A percentile compares a stretch with the other conserved stretches of the same genome.
Evolutionary conservation across 1,140 invertebrate species (phyloP).

Genomic region (Bombus superbus): DNA sequence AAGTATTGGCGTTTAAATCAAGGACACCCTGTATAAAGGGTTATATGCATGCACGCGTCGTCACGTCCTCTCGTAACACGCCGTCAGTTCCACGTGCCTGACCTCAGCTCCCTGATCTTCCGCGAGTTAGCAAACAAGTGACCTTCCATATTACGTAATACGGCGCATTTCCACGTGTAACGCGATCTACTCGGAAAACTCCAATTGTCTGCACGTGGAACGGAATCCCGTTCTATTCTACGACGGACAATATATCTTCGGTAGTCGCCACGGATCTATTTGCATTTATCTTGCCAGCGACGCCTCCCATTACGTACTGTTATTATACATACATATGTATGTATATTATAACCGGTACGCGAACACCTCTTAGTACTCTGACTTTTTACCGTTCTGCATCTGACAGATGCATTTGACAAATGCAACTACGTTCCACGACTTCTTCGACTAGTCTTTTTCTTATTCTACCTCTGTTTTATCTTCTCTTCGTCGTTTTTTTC

Average conservation of each 20-base stretch:
- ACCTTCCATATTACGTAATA: slow-evolving; percentile 26
- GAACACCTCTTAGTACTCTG: background rate
- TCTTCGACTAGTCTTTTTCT: no score
- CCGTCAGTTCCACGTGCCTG: slow-evolving; percentile 34
- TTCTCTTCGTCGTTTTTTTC: background rate
- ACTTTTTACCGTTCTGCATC: background rate
- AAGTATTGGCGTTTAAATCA: no score
- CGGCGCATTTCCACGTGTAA: slow-evolving; percentile 29
- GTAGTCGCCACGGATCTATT: background rate
- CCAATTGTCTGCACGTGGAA: background rate
- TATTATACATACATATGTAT: no score
- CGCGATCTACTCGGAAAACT: slow-evolving; percentile 7
- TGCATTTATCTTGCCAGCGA: background rate
- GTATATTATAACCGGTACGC: background rate
- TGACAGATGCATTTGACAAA: background rate
- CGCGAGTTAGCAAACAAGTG: slow-evolving; percentile 16
- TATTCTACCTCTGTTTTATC: background rate
- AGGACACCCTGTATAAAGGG: no score
- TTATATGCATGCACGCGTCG: no score
- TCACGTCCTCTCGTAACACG: background rate
- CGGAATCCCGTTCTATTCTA: background rate
- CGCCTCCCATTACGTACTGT: background rate
- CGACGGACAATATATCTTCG: background rate
- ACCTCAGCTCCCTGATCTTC: slow-evolving; percentile 34
- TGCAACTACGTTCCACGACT: background rate